Evolutionary conservation across 2,797 vertebrate genomes (phyloP), one percentile per base, ranked within the genome.

Genomic region (Macrochelys suwanniensis): DNA sequence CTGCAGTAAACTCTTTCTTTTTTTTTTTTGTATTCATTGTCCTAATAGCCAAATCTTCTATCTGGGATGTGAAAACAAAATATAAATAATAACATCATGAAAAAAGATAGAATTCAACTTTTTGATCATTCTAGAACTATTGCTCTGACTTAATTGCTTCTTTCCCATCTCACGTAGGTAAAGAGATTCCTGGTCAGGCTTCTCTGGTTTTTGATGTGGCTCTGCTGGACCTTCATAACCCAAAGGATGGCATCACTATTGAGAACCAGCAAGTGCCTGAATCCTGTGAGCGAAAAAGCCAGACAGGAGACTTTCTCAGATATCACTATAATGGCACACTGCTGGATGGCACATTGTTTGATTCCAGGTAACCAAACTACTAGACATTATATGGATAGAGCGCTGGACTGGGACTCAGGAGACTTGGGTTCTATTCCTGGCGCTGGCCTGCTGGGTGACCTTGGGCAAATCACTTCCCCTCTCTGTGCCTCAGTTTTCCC

Each of bases 311-410:
- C 98, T 99, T 99, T 85, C 98, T 99, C 33, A 98, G 99, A 13
- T 99, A 99, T 96, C 99, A 99, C 95, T 99, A 99, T 97, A 99
- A 99, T 0, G 99, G 99, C 88, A 99, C 99, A 0, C 99, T 99
- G 71, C 95, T 99, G 71, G 99, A 99, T 33, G 99, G 99, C 49
- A 99, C 99, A 0, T 97, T 99, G 74, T 99, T 99, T 96, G 99
- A 99, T 96, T 99, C 99, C 97, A 99, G 99, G 99, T 99, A 97
- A 97, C 85, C 11, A 77, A 33, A 76, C 17, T 1, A 0, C 33
- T 76, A 21, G 61, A 0, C 28, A 84, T 12, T n/a, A 15, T 28
- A n/a, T 13, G n/a, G 8, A n/a, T 21, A 21, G n/a, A 37, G n/a
- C 1, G 65, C 65, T 68, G n/a, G 19, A 42, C 7, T n/a, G 10